These are phyloP conservation scores for Drosophila lacertosa DNA, from an alignment of 1,140 invertebrate species.

Conservation along the genomic window DNA sequence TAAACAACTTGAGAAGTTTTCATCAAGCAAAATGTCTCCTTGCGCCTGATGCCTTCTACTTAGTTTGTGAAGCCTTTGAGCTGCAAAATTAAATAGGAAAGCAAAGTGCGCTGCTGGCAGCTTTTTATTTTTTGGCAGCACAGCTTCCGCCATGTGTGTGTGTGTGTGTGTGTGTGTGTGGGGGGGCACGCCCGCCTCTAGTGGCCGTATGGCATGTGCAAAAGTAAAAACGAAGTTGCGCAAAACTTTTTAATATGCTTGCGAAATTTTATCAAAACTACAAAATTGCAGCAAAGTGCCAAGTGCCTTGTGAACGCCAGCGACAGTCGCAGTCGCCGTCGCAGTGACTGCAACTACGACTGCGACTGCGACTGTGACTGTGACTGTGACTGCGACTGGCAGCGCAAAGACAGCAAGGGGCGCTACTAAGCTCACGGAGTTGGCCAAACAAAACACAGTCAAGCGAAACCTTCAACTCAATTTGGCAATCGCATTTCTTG, in stretches of 20 bases:
- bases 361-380: slow-evolving; percentile 19
- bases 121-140: slow-evolving; percentile 60
- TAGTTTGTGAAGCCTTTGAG: slow-evolving; percentile 73
- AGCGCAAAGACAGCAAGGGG: slow-evolving; percentile 53
- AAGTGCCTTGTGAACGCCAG: slow-evolving; percentile 66
- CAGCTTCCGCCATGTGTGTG: slow-evolving; percentile 68
- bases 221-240: slow-evolving; percentile 81
- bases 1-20: slow-evolving; percentile 62
- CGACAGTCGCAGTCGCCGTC: slow-evolving; percentile 9
- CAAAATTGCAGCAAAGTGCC: slow-evolving; percentile 82
- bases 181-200: slow-evolving; percentile 17
- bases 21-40: slow-evolving; percentile 49
- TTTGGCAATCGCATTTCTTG: slow-evolving; percentile 83
- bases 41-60: slow-evolving; percentile 1
- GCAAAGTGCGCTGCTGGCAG: slow-evolving; percentile 69
- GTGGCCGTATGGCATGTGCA: slow-evolving; percentile 66
- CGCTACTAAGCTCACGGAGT: slow-evolving; percentile 58
- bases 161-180: not conserved
- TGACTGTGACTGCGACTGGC: slow-evolving; percentile 10
- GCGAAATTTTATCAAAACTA: slow-evolving; percentile 83
- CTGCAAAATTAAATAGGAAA: slow-evolving; percentile 78
- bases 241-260: slow-evolving; percentile 83
- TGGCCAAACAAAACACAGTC: slow-evolving; percentile 82
- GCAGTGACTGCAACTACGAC: slow-evolving; percentile 15
- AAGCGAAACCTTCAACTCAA: slow-evolving; percentile 83